Evolutionary conservation across 2,797 vertebrate genomes (phyloP), one percentile per base, ranked within the genome.

Genomic region (Dallia pectoralis): DNA sequence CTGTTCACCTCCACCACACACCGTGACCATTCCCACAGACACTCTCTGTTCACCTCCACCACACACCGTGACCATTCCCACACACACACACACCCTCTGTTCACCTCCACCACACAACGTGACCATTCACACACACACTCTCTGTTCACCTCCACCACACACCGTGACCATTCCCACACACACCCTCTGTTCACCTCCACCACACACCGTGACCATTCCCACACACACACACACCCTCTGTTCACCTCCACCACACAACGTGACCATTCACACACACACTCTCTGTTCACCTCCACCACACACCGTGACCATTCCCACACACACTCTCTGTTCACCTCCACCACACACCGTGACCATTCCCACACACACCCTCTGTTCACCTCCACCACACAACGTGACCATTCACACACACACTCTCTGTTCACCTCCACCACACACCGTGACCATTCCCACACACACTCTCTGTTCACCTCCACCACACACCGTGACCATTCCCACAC

Each of bases 371-470:
- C 25, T 1, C 74, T 99, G 98, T 96, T 95, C 27, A 99, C 97
- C 19, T 96, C 99, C 88, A 96, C 97, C 72, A n/a, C 98, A 97
- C 91, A 97, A 97, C 86, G 96, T 98, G 93, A 92, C 93, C 70
- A 97, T 99, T 96, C 97, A 98, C 91, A 95, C 94, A 93, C 96
- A 97, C 91, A 98, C 97, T n/a, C n/a, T n/a, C n/a, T n/a, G n/a
- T 0, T 0, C 67, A 0, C 0, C 0, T 18, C 32, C 15, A 4
- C 47, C 27, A 32, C 27, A 16, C 30, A 8, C 22, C 51, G n/a
- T 22, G 22, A 56, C 53, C 19, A 19, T 30, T 18, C 16, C 44
- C n/a, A 7, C 8, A 15, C n/a, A 18, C 32, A 16, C 7, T 18
- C 25, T 1, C 74, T 99, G 98, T 96, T 95, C 27, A 99, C 97